These are phyloP conservation scores for Tragelaphus buxtoni DNA, from an alignment of 2,113 vertebrate species.

Conservation along the genomic window DNA sequence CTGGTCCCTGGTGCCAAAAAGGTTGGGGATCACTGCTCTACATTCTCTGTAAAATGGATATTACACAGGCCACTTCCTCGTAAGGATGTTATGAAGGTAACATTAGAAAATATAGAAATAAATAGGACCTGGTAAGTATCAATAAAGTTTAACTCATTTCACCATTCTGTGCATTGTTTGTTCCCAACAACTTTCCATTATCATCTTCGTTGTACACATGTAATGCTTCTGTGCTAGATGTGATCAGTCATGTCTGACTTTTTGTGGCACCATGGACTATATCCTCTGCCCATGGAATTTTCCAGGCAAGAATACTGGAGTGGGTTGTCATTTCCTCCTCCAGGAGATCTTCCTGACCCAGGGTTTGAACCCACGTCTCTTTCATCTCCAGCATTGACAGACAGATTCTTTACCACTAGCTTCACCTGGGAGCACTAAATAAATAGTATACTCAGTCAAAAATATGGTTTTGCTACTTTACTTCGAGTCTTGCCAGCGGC, in stretches of 20 bases:
- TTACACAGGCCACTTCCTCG: neutral
- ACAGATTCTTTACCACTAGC: neutral
- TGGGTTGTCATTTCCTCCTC: neutral
- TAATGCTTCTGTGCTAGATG: neutral
- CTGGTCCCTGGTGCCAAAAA: neutral
- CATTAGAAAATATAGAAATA: neutral
- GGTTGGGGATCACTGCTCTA: neutral
- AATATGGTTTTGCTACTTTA: neutral
- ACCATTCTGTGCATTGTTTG: neutral
- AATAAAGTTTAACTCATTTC: neutral
- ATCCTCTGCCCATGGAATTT: neutral
- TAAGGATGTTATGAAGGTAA: neutral
- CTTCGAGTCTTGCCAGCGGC: slow-evolving; percentile 26
- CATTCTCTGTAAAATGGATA: neutral
- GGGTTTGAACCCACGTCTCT: neutral
- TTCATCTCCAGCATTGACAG: neutral
- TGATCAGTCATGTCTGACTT: neutral
- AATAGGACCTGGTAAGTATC: neutral
- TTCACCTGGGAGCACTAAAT: neutral
- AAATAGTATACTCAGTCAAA: neutral
- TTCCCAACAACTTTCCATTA: neutral
- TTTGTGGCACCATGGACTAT: neutral
- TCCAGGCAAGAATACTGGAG: neutral
- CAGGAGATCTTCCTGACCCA: neutral
- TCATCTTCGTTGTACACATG: neutral